phyloP scores from a whole-genome alignment of 1,140 invertebrate species.

The Caerostris extrusa region DNA sequence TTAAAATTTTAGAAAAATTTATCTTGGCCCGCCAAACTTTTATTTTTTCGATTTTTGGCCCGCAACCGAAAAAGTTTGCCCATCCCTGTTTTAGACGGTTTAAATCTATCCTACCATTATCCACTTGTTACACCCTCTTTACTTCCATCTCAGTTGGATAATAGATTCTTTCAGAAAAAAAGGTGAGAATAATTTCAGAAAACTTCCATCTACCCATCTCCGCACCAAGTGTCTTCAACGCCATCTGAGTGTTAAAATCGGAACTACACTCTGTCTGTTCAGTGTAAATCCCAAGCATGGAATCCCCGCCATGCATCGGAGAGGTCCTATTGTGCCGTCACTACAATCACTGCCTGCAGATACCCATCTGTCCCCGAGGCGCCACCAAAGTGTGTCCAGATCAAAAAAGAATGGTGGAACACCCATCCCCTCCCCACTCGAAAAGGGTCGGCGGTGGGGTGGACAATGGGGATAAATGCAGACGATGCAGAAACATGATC shows the following conservation, averaged over 20 bases:
- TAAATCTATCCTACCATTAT: too few species aligned
- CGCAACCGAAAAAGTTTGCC: too few species aligned
- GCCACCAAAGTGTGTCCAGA: slow-evolving; percentile 61
- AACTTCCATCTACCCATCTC: neutral
- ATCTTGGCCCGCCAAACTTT: too few species aligned
- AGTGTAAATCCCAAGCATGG: slow-evolving; percentile 1
- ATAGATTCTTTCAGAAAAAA: too few species aligned
- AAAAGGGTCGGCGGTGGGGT: neutral
- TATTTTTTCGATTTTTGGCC: too few species aligned
- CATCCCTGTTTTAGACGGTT: too few species aligned
- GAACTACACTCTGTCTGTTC: slow-evolving; percentile 9
- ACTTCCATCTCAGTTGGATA: too few species aligned
- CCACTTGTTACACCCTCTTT: too few species aligned
- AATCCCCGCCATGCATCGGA: neutral
- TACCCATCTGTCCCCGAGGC: slow-evolving; percentile 30
- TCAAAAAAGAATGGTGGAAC: neutral
- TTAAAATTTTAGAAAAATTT: too few species aligned
- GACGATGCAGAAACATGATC: slow-evolving; percentile 64
- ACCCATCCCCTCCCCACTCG: neutral
- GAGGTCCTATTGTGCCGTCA: slow-evolving; percentile 14
- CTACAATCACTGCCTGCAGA: neutral
- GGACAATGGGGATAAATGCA: slow-evolving; percentile 70
- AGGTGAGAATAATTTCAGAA: neutral
- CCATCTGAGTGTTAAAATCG: slow-evolving; percentile 26
- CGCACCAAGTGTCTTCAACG: neutral